Evolutionary conservation across 37 sponge, comb jelly and placozoan species (phyloP).

Genomic region (Petrosia ficiformis): DNA sequence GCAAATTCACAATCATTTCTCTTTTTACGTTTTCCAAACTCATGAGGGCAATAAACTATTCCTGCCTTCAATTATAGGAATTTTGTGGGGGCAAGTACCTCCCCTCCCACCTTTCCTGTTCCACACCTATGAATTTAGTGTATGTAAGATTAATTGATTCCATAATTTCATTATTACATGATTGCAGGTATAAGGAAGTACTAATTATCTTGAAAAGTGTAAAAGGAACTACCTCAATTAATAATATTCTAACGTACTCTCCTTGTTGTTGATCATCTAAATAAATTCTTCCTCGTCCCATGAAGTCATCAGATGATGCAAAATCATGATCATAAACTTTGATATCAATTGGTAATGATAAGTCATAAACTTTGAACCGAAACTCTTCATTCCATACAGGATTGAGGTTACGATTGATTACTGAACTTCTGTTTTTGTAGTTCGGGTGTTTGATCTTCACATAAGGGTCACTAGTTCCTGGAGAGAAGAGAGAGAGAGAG

Average conservation of each 20-base stretch:
- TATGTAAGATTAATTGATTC: no score
- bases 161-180: no score
- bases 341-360: conserved; percentile 27
- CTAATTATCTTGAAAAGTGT: no score
- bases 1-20: no score
- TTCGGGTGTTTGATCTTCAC: conserved; percentile 65
- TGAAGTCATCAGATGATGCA: conserved; percentile 73
- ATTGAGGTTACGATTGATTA: conserved; percentile 72
- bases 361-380: conserved; percentile 28
- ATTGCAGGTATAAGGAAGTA: no score
- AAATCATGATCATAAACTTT: conserved; percentile 86
- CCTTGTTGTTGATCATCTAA: conserved; percentile 7
- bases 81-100: no score
- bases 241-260: conserved; percentile 48
- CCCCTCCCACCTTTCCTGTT: no score
- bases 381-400: conserved; percentile 90
- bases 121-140: no score
- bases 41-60: no score
- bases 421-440: conserved; percentile 35
- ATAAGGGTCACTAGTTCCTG: conserved; percentile 91
- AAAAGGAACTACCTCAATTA: no score
- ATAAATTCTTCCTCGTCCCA: conserved; percentile 61
- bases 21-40: no score
- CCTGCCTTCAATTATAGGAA: no score
- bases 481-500: background rate